Evolutionary conservation across 2,113 vertebrate species (phyloP).

Genomic region (Haplochromis burtoni): DNA sequence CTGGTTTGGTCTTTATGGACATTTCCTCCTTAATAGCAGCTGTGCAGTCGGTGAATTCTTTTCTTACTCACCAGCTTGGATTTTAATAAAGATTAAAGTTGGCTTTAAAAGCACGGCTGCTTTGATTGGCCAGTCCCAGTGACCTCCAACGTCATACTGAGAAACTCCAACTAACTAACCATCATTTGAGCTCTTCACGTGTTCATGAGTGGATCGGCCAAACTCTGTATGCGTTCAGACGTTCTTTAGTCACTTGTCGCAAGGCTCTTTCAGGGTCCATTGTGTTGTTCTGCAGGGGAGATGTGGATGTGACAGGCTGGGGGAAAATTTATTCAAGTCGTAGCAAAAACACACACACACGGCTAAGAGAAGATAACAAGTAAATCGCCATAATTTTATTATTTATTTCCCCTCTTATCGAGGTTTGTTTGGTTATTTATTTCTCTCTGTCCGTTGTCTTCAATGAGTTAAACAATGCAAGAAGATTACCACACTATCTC

Average conservation of each 20-base stretch:
- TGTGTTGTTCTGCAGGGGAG: not conserved
- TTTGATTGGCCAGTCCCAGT: not conserved
- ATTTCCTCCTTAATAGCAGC: not conserved
- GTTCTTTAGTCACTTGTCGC: not conserved
- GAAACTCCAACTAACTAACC: not conserved
- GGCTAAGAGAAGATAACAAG: conserved; percentile 52
- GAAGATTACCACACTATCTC: conserved; percentile 62
- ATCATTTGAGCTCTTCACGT: not conserved
- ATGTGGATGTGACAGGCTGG: conserved; percentile 15
- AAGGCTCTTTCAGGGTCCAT: not conserved
- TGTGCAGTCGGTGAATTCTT: not conserved
- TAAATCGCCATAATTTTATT: conserved; percentile 59
- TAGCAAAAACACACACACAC: conserved; percentile 23
- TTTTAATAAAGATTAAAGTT: not conserved
- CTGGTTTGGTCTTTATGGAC: not conserved
- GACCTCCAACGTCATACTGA: not conserved
- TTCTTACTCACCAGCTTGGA: not conserved
- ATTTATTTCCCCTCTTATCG: conserved; percentile 65
- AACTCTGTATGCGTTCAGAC: not conserved
- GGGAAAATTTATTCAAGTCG: conserved; percentile 30
- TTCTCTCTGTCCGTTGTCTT: conserved; percentile 58
- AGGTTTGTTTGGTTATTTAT: conserved; percentile 62
- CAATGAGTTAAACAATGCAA: conserved; percentile 68
- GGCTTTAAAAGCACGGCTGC: not conserved
- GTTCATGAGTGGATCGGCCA: not conserved